A percentile compares a stretch with the other conserved stretches of the same genome.
Evolutionary conservation across 1,140 invertebrate genomes (phyloP).

Genomic region (Doryteuthis pealeii): DNA sequence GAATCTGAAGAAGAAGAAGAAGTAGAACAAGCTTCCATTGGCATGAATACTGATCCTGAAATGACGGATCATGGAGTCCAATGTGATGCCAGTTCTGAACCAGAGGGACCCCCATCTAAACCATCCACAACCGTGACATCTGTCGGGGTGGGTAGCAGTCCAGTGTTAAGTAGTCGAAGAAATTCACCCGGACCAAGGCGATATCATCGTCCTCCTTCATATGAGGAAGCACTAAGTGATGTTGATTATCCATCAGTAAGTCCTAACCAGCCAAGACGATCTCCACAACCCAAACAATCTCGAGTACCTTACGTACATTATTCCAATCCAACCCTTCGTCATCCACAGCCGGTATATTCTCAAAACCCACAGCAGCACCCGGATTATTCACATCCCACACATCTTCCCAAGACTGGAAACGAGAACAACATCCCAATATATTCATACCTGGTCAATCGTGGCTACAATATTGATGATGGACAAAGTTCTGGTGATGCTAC

Average conservation of each 20-base stretch:
- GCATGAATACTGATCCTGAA: constrained; percentile 8
- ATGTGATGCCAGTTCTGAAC: not conserved
- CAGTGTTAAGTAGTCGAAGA: not conserved
- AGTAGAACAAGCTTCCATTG: not conserved
- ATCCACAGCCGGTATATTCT: not conserved
- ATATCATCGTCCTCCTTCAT: not conserved
- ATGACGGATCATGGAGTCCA: constrained; percentile 11
- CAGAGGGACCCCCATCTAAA: not conserved
- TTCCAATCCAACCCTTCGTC: not conserved
- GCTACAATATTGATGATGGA: not conserved
- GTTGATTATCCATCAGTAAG: not conserved
- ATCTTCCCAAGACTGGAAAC: not conserved
- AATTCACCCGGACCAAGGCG: not conserved
- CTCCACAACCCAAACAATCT: not conserved
- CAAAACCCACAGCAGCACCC: not conserved
- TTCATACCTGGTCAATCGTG: constrained; percentile 5
- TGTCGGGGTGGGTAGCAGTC: not conserved
- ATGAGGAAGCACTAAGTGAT: not conserved
- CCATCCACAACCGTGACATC: not conserved
- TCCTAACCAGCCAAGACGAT: not conserved
- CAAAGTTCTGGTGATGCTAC: not conserved
- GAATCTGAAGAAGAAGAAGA: not conserved
- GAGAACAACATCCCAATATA: not conserved
- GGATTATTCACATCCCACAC: not conserved
- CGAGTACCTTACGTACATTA: not conserved